Base-by-base conservation (phyloP, 2,113 vertebrate genomes). In the Penelope pileata region DNA sequence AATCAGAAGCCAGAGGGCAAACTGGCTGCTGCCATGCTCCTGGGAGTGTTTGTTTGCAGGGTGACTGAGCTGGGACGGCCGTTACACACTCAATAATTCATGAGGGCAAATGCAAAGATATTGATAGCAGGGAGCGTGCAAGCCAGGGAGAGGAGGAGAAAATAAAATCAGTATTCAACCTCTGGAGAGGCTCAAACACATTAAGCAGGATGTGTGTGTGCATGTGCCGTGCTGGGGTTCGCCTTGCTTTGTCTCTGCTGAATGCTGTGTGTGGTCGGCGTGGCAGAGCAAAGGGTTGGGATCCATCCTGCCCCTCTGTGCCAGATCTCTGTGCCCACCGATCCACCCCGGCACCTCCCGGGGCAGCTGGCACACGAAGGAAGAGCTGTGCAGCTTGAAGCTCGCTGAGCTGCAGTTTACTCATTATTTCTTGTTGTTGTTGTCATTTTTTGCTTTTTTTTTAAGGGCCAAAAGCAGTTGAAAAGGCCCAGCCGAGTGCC, bases 71-170 rank as follows among this genome's bases (percentile, higher is more conserved):
- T 69, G 72, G 48, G 95, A 27, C 40, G 77, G 77, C 60, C 13
- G 16, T 58, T 91, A 75, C 51, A 80, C 58, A 32, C 86, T 95
- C 93, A 90, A 73, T 94, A 96, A 96, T 94, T 94, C 95, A 96
- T 88, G 74, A 89, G 88, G 86, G 77, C 79, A 79, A 84, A 90
- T 6, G 79, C 91, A 88, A 34, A 42, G 93, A 93, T 95, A 95
- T 94, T 93, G 90, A 95, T 74, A 66, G 93, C 73, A 66, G 81
- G 17, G 32, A 95, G 83, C 26, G 4, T 18, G 47, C 86, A 64
- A 73, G 60, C 86, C 80, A 1, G 6, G 53, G 73, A 83, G 90
- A 78, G 90, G 76, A 92, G 73, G 85, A 94, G 95, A 86, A 90
- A 94, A 84, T 82, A 82, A 93, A 86, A 81, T 90, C 88, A 23